Percentiles rank a stretch among this genome's conserved stretches.
phyloP scores from a whole-genome alignment of 1,140 invertebrate genomes.

The Panulirus ornatus region DNA sequence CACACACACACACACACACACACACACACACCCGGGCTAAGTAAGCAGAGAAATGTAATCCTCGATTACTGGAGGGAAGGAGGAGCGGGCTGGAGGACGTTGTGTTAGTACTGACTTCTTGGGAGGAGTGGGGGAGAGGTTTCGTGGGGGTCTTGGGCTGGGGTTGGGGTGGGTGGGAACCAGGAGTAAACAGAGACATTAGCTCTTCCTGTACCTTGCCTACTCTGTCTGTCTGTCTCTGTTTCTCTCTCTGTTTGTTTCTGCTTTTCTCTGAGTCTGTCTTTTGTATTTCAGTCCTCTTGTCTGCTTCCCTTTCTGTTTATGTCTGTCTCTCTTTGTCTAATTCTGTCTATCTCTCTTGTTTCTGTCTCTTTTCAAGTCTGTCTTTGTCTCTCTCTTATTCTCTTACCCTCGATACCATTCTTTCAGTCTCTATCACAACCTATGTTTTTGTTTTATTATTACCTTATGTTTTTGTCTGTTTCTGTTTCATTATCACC shows the following conservation, averaged over 20 bases:
- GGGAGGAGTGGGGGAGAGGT: not conserved
- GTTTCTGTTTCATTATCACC: no score
- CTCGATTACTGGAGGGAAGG: not conserved
- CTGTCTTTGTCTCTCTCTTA: constrained; percentile 18
- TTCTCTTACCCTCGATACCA: no score
- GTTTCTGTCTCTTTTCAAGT: not conserved
- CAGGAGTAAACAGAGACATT: constrained; percentile 47
- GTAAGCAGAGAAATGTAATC: constrained; percentile 3
- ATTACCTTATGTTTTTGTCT: no score
- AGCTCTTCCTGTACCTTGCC: constrained; percentile 26
- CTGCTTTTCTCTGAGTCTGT: constrained; percentile 38
- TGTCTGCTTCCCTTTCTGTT: not conserved
- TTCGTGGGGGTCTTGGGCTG: not conserved
- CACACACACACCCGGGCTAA: no score
- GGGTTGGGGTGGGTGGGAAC: not conserved
- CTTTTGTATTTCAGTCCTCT: constrained; percentile 17
- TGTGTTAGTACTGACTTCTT: not conserved
- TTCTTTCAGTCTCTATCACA: no score
- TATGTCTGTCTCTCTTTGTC: not conserved
- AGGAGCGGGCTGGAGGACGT: not conserved
- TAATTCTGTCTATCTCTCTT: constrained; percentile 1
- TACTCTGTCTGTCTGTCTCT: constrained; percentile 34
- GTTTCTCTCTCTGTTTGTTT: constrained; percentile 35
- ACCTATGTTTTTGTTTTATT: no score
- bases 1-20: no score